A percentile compares a stretch with the other conserved stretches of the same genome.
Evolutionary conservation across 1,140 invertebrate genomes (phyloP).

Genomic region (Meloidogyne hapla): DNA sequence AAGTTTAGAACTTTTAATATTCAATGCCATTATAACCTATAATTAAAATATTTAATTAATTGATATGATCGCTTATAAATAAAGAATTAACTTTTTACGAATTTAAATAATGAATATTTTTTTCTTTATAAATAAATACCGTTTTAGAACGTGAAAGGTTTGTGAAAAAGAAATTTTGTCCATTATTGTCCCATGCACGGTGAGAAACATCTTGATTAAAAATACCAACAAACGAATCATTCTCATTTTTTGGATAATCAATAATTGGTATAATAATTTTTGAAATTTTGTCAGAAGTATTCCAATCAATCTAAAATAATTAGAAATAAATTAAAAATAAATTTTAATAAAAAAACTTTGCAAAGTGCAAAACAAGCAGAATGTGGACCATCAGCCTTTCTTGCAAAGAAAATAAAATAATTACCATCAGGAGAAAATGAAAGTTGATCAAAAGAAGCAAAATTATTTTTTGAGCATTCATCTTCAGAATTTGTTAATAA

Average conservation of each 20-base stretch:
- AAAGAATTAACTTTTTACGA: too few species aligned
- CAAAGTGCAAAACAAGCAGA: slow-evolving; percentile 49
- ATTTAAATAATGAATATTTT: too few species aligned
- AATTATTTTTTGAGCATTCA: not conserved
- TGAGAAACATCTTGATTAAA: slow-evolving; percentile 11
- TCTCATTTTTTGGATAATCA: slow-evolving; percentile 8
- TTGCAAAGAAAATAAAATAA: slow-evolving; percentile 66
- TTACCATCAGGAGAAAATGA: slow-evolving; percentile 65
- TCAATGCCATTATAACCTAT: not conserved
- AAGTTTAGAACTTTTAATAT: slow-evolving; percentile 12
- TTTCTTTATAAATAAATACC: not conserved
- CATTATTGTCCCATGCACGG: slow-evolving; percentile 15
- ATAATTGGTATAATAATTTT: not conserved
- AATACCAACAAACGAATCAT: slow-evolving; percentile 11
- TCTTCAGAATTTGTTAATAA: not conserved
- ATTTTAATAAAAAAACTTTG: slow-evolving; percentile 12
- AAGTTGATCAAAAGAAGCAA: slow-evolving; percentile 55
- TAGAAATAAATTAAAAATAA: not conserved
- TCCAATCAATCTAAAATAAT: not conserved
- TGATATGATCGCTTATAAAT: too few species aligned
- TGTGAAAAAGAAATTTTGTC: slow-evolving; percentile 19
- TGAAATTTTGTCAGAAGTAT: not conserved
- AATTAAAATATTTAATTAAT: too few species aligned
- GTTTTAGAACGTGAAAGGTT: slow-evolving; percentile 6
- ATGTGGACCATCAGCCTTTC: slow-evolving; percentile 67